Conservation (phyloP, 1,140 invertebrate species). For the Saccostrea glomerata region DNA sequence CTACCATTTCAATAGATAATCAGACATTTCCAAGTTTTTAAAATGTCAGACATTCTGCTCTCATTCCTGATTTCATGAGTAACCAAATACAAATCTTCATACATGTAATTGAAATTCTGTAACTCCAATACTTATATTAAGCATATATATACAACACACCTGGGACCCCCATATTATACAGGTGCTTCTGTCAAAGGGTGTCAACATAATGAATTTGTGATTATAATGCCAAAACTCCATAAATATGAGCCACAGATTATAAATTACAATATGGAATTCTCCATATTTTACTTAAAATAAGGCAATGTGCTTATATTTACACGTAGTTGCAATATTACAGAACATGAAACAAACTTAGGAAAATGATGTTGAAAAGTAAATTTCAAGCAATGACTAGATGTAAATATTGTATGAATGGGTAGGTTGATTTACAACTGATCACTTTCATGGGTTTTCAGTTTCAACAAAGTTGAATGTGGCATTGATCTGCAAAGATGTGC, state of each 20-base stretch:
- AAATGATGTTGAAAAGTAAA: constrained; percentile 1
- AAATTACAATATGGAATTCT: neutral
- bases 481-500: too few species aligned
- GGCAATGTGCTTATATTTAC: neutral
- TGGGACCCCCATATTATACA: neutral
- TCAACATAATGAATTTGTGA: neutral
- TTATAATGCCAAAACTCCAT: neutral
- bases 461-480: too few species aligned
- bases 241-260: neutral
- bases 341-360: neutral
- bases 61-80: too few species aligned
- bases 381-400: constrained; percentile 7
- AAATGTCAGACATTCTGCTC: too few species aligned
- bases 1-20: too few species aligned
- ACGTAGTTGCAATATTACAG: neutral
- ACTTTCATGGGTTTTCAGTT: too few species aligned
- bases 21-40: too few species aligned
- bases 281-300: neutral
- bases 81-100: too few species aligned
- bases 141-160: too few species aligned
- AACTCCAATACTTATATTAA: too few species aligned
- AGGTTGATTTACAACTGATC: too few species aligned
- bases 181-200: neutral
- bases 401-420: neutral
- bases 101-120: too few species aligned